A percentile compares a stretch with the other conserved stretches of the same genome.
phyloP scores from a whole-genome alignment of 1,140 invertebrate genomes.

The Temnothorax longispinosus region DNA sequence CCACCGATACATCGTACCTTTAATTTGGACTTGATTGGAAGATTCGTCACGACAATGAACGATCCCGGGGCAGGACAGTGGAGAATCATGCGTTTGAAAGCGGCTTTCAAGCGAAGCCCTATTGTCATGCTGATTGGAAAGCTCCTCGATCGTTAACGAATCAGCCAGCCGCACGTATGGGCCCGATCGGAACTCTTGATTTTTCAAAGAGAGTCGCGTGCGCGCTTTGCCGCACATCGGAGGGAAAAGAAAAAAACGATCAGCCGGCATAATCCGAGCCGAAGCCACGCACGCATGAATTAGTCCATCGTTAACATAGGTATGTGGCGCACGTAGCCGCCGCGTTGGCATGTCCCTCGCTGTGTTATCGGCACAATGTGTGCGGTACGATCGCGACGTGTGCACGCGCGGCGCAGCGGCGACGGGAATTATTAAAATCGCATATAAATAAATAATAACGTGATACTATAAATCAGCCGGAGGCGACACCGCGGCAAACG shows the following conservation, averaged over 20 bases:
- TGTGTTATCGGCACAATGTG: constrained; percentile 32
- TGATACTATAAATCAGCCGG: constrained; percentile 52
- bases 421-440: constrained; percentile 54
- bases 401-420: constrained; percentile 22
- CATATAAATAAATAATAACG: constrained; percentile 55
- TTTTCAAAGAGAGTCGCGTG: constrained; percentile 13
- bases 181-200: constrained; percentile 28
- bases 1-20: neutral
- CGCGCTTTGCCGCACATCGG: neutral
- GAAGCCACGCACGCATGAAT: constrained; percentile 12
- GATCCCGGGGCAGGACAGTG: neutral
- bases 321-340: neutral
- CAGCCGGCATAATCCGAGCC: neutral
- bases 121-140: constrained; percentile 58
- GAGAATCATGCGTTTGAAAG: constrained; percentile 27
- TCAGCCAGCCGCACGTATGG: neutral
- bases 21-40: neutral
- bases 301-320: constrained; percentile 26
- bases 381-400: constrained; percentile 28
- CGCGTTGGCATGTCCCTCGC: neutral
- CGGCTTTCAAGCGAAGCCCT: constrained; percentile 18
- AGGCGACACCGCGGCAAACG: constrained; percentile 15
- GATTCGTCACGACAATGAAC: constrained; percentile 23
- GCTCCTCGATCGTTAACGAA: constrained; percentile 33
- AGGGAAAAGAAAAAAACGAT: neutral